phyloP scores from a whole-genome alignment of 2,888 invertebrate species.

The Eupithecia subumbrata region DNA sequence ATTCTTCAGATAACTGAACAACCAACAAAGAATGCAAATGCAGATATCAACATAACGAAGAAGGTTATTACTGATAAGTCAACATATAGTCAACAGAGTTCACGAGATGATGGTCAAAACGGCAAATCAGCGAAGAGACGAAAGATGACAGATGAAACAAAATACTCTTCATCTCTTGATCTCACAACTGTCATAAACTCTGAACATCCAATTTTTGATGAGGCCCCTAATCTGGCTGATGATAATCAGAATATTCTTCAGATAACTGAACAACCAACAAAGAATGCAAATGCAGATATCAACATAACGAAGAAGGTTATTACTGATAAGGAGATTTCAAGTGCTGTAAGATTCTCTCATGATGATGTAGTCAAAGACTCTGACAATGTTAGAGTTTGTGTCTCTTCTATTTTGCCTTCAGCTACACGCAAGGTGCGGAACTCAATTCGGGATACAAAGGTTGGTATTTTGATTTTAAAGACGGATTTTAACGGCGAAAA shows the following conservation, averaged over 20 bases:
- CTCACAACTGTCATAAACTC: too few species aligned
- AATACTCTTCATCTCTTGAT: too few species aligned
- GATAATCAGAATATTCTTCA: neutral
- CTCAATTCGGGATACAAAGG: neutral
- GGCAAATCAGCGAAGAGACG: slow-evolving; percentile 7
- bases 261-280: neutral
- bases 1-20: neutral
- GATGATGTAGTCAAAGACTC: neutral
- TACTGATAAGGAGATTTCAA: neutral
- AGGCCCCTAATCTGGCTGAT: too few species aligned
- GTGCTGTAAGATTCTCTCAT: neutral
- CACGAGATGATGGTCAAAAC: neutral
- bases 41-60: too few species aligned
- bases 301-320: too few species aligned
- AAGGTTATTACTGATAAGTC: too few species aligned
- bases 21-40: neutral
- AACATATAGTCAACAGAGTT: neutral
- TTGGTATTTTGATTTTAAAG: neutral
- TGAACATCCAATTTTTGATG: too few species aligned
- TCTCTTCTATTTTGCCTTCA: neutral
- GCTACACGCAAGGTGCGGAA: neutral
- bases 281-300: neutral
- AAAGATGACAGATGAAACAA: neutral
- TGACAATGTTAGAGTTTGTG: neutral
- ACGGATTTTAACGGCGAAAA: too few species aligned